Evolutionary conservation across 2,888 invertebrate species (phyloP), one percentile per base, ranked within the genome.

Genomic region (Hylaea fasciaria): DNA sequence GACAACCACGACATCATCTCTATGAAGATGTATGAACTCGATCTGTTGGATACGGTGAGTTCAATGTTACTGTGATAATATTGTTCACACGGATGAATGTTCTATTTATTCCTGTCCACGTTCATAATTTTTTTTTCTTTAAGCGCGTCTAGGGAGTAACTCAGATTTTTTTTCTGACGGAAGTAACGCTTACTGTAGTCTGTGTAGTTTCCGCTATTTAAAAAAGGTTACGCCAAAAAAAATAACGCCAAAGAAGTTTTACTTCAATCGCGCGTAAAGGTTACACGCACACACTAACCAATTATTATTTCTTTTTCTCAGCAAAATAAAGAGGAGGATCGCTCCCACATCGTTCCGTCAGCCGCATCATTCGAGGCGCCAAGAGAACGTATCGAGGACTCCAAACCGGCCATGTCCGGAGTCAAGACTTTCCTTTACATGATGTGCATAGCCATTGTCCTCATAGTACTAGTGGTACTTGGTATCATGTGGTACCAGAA

Each of bases 1-100:
- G 99, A 99, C 93, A 98, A 97, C 86, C 99, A 99, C 85, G 99
- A 99, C 86, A 94, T 99, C 64, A 93, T 98, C 65, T 96, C 98
- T 0, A 94, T 99, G 64, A 97, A 98, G 89, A 94, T 98, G 79
- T 99, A 96, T 81, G 98, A 99, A 83, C 93, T 99, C 59, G 98
- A 98, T 80, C 87, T 95, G 54, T 94, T 96, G 54, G 94, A 95
- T 64, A 94, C 87, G 68, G 90, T 92, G 63, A 85, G 86, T 70
- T 44, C n/a, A 3, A 2, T 39, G 35, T 2, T n/a, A n/a, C n/a
- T n/a, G n/a, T n/a, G n/a, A n/a, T n/a, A n/a, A n/a, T n/a, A n/a
- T n/a, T n/a, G n/a, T n/a, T n/a, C n/a, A n/a, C n/a, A n/a, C n/a
- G n/a, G n/a, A n/a, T n/a, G n/a, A n/a, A n/a, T n/a, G n/a, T n/a